These are phyloP conservation scores for Apodemus sylvaticus DNA, from an alignment of 2,113 vertebrate genomes.

Conservation along the genomic window DNA sequence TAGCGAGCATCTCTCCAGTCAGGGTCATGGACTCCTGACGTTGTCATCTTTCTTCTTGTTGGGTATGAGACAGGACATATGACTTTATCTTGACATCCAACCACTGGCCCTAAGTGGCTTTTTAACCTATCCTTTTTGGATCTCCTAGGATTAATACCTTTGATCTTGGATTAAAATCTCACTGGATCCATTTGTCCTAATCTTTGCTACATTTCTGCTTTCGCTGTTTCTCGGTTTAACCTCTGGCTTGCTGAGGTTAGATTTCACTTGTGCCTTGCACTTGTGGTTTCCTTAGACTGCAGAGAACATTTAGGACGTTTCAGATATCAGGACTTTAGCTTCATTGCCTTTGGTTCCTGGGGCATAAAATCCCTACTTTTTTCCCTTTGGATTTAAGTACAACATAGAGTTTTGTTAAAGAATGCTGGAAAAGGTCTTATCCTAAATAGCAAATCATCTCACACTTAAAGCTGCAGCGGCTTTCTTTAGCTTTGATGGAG, in stretches of 20 bases:
- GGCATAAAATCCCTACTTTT: neutral
- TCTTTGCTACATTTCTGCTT: neutral
- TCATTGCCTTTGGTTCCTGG: slow-evolving; percentile 26
- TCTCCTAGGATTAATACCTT: slow-evolving; percentile 19
- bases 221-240: neutral
- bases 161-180: neutral
- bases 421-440: neutral
- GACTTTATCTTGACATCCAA: neutral
- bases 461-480: neutral
- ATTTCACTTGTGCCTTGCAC: neutral
- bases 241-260: slow-evolving; percentile 3
- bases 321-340: neutral
- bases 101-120: neutral
- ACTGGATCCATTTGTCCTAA: neutral
- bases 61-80: neutral
- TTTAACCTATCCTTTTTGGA: neutral
- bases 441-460: slow-evolving; percentile 30
- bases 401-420: neutral
- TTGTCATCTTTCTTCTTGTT: neutral
- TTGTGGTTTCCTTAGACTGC: neutral
- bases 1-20: neutral
- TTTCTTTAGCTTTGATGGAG: slow-evolving; percentile 1
- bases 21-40: neutral
- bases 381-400: neutral
- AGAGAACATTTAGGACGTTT: neutral